Conservation (phyloP, 23 tunicate species). For the Styela clava region DNA sequence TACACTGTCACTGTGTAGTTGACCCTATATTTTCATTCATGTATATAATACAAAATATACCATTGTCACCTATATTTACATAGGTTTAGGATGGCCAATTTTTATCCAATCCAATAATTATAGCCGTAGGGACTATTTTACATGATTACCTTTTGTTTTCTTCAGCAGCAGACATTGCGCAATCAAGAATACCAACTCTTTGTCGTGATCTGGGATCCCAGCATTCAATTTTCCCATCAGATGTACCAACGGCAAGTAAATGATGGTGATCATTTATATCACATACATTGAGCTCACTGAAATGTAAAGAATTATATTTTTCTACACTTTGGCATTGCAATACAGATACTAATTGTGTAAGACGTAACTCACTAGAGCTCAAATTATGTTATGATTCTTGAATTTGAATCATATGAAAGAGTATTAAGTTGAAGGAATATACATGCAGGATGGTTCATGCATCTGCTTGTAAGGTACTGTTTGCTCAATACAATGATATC, state of each 20-base stretch:
- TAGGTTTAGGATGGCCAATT: no score
- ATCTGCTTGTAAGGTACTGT: background rate
- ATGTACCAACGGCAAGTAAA: slow-evolving; percentile 63
- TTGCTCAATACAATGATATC: background rate
- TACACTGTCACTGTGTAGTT: no score
- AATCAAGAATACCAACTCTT: slow-evolving; percentile 69
- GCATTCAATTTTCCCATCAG: slow-evolving; percentile 83
- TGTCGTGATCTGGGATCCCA: slow-evolving; percentile 83
- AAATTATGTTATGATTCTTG: no score
- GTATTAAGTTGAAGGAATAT: no score
- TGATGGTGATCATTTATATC: slow-evolving; percentile 59
- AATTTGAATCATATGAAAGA: no score
- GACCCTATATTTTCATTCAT: no score
- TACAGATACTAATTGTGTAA: background rate
- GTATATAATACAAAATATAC: no score
- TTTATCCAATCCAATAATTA: no score
- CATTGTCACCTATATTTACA: no score
- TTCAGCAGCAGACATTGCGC: slow-evolving; percentile 16
- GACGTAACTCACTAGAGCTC: background rate
- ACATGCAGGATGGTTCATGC: no score
- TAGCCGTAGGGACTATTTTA: no score
- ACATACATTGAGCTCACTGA: slow-evolving; percentile 43
- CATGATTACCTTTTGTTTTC: slow-evolving; percentile 7
- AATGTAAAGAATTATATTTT: background rate
- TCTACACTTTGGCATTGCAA: background rate